Percentiles rank a stretch among this genome's conserved stretches.
phyloP scores from a whole-genome alignment of 2,888 invertebrate species.

The Heliothis peltigera region DNA sequence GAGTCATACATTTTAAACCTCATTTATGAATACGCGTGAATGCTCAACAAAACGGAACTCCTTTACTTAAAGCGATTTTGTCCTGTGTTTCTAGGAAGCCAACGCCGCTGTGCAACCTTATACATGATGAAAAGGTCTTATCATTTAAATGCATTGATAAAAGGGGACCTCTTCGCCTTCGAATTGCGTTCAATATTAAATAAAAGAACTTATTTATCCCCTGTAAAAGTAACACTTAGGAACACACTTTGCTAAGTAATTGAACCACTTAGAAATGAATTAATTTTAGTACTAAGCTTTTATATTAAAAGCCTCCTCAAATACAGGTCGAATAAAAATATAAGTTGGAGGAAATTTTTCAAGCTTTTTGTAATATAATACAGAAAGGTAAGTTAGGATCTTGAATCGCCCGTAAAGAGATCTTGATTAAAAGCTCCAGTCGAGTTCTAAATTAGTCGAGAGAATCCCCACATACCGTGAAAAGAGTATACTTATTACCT shows the following conservation, averaged over 20 bases:
- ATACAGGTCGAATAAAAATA: slow-evolving; percentile 3
- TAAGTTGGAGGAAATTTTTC: neutral
- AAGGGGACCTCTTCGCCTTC: slow-evolving; percentile 39
- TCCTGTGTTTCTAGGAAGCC: slow-evolving; percentile 33
- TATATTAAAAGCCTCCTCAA: slow-evolving; percentile 8
- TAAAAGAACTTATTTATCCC: slow-evolving; percentile 30
- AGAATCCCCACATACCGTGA: neutral
- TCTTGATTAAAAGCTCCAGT: slow-evolving; percentile 2
- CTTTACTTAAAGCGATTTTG: slow-evolving; percentile 44
- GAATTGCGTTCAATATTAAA: slow-evolving; percentile 39
- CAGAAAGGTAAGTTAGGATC: slow-evolving; percentile 5
- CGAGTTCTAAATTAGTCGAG: slow-evolving; percentile 14
- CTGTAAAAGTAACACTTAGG: slow-evolving; percentile 20
- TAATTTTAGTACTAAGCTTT: slow-evolving; percentile 16
- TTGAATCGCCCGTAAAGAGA: neutral
- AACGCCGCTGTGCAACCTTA: slow-evolving; percentile 38
- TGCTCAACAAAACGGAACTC: slow-evolving; percentile 18
- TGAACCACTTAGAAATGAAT: slow-evolving; percentile 21
- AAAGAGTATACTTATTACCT: slow-evolving; percentile 16
- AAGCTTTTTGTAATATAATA: neutral
- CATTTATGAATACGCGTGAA: slow-evolving; percentile 26
- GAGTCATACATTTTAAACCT: slow-evolving; percentile 10
- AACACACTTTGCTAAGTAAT: slow-evolving; percentile 25
- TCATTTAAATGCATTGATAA: slow-evolving; percentile 55
- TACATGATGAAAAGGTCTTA: slow-evolving; percentile 45